phyloP scores from a whole-genome alignment of 2,888 invertebrate genomes.

The Petrophora chlorosata region DNA sequence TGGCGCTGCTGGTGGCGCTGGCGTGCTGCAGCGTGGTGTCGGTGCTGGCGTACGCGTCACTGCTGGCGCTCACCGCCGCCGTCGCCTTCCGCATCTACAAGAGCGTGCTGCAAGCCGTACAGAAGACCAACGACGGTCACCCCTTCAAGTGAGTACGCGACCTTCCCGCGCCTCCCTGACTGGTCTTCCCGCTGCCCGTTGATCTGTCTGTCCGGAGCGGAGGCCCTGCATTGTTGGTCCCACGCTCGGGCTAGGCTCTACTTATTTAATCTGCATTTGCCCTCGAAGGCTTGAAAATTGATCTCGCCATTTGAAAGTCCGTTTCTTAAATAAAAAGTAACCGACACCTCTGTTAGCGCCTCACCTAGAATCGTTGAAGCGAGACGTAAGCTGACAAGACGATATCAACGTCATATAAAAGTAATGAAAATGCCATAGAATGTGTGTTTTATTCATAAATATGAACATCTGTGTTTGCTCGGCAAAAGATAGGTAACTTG shows the following conservation, averaged over 20 bases:
- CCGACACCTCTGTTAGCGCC: slow-evolving; percentile 4
- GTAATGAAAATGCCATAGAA: neutral
- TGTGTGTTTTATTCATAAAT: neutral
- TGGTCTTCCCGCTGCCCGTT: no score
- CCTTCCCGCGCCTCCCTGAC: no score
- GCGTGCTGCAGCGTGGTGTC: slow-evolving; percentile 97
- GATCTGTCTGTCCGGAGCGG: no score
- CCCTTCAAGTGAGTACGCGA: slow-evolving; percentile 99
- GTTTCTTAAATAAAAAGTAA: neutral
- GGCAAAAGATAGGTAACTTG: neutral
- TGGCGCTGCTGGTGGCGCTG: slow-evolving; percentile 95
- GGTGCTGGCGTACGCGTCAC: slow-evolving; percentile 96
- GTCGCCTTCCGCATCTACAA: slow-evolving; percentile 98
- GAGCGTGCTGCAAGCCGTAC: slow-evolving; percentile 96
- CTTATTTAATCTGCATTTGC: no score
- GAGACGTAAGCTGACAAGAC: neutral
- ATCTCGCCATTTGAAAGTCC: slow-evolving; percentile 7
- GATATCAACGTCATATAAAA: neutral
- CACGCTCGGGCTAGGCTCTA: no score
- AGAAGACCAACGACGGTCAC: slow-evolving; percentile 98
- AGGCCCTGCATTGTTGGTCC: no score
- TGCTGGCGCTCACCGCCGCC: slow-evolving; percentile 93
- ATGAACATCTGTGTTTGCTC: slow-evolving; percentile 14
- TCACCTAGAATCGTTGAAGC: slow-evolving; percentile 1
- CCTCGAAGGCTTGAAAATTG: slow-evolving; percentile 1